Conservation (phyloP, 2,797 vertebrate genomes). For the Siniperca obscura region DNA sequence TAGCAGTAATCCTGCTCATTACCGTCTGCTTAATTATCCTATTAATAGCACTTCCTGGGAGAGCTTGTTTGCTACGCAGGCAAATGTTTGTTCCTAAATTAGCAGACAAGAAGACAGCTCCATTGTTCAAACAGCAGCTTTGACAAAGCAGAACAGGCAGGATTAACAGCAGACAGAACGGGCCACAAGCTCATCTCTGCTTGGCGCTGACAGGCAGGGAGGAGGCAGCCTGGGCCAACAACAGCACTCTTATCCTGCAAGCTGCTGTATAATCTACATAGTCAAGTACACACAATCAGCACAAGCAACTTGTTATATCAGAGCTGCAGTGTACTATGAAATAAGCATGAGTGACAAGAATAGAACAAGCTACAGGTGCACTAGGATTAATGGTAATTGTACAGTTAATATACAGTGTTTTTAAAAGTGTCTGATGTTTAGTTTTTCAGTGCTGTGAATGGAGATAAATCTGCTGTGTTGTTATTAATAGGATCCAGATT, state of each 20-base stretch:
- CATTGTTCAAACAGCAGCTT: slow-evolving; percentile 90
- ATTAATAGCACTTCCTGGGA: slow-evolving; percentile 99
- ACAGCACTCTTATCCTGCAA: slow-evolving; percentile 76
- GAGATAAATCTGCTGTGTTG: slow-evolving; percentile 24
- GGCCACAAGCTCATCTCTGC: slow-evolving; percentile 80
- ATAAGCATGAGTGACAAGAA: slow-evolving; percentile 62
- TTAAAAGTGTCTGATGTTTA: slow-evolving; percentile 22
- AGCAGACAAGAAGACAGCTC: slow-evolving; percentile 97
- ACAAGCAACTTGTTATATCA: slow-evolving; percentile 69
- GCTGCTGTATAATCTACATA: slow-evolving; percentile 78
- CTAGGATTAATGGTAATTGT: slow-evolving; percentile 7
- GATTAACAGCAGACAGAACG: slow-evolving; percentile 85
- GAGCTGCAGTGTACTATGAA: slow-evolving; percentile 56
- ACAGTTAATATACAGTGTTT: background rate
- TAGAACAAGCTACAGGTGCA: slow-evolving; percentile 63
- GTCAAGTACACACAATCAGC: slow-evolving; percentile 77
- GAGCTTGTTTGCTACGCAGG: slow-evolving; percentile 94
- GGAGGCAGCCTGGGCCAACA: slow-evolving; percentile 75
- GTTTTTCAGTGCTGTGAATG: slow-evolving; percentile 31
- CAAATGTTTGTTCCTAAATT: slow-evolving; percentile 99
- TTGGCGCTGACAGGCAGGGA: slow-evolving; percentile 80
- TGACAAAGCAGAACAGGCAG: slow-evolving; percentile 88
- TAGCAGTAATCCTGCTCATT: slow-evolving; percentile 99
- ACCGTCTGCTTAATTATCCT: slow-evolving; percentile 99
- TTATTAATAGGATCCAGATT: slow-evolving; percentile 55